Base-by-base conservation (phyloP, 2,113 vertebrate genomes). In the Alosa alosa region DNA sequence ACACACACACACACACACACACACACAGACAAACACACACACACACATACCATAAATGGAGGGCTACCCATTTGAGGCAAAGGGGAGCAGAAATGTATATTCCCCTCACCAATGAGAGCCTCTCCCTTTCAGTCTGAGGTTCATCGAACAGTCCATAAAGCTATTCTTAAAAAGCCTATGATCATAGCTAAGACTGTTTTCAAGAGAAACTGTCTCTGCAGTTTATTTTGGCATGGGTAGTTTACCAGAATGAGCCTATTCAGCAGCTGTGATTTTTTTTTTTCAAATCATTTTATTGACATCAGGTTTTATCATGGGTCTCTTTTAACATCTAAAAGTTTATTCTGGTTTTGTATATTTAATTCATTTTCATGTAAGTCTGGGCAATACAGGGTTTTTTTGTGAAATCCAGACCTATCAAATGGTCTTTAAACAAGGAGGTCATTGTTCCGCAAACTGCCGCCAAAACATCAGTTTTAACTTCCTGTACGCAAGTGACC, bases 401-500 rank as follows among this genome's bases (percentile, higher is more conserved):
- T 78, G 11, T 78, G 11, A 78, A 39, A 78, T 39, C 36, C 72
- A 78, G 36, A 36, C 64, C 31, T 13, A 55, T 55, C 17, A 55
- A 55, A 55, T 44, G 81, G 46, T 17, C 18, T 6, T 41, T 86
- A 86, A 84, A 84, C 85, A 88, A 84, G 39, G 83, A 45, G 41
- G 82, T 31, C 50, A 82, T 82, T 86, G 87, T 87, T 87, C 49
- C 81, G 45, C 31, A 88, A n/a, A 85, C 78, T 25, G 57, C 52
- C 81, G 72, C 52, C 57, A 84, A 82, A 88, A 47, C 41, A 86
- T 47, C 13, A 44, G 11, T 64, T 57, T 47, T 57, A n/a, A 50
- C 39, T 47, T 68, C 78, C 46, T 6, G 36, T 81, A 25, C 82
- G 22, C 49, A 15, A 83, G 52, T 86, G 81, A 82, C 84, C 49